A percentile compares a stretch with the other conserved stretches of the same genome.
Evolutionary conservation across 2,797 vertebrate species (phyloP).

Genomic region (Syncerus caffer): DNA sequence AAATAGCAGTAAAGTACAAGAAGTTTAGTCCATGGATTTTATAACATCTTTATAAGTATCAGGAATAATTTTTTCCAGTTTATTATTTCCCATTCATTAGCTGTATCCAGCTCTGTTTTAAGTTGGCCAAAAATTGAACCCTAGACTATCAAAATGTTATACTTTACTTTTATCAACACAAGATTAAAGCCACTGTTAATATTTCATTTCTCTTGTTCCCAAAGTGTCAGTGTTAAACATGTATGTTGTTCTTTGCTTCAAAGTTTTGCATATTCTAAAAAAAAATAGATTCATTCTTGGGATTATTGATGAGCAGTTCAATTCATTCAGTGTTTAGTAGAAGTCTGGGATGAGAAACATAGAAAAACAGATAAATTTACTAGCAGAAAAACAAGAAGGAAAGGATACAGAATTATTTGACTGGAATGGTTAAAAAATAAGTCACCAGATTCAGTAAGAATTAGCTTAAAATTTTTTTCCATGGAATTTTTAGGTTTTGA

Average conservation of each 20-base stretch:
- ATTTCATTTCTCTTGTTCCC: neutral
- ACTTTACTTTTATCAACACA: neutral
- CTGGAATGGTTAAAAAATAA: neutral
- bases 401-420: neutral
- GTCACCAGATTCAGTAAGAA: neutral
- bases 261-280: neutral
- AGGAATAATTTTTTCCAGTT: neutral
- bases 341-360: neutral
- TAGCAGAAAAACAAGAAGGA: neutral
- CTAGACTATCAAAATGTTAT: neutral
- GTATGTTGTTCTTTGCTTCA: neutral
- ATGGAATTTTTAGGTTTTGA: neutral
- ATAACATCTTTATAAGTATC: neutral
- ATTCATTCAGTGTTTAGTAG: neutral
- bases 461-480: neutral
- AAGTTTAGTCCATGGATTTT: neutral
- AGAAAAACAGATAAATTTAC: neutral
- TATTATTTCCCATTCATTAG: neutral
- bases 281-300: neutral
- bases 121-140: neutral
- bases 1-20: neutral
- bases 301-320: neutral
- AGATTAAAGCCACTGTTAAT: neutral
- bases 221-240: neutral
- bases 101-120: neutral